Percentiles rank a stretch among this genome's conserved stretches.
Evolutionary conservation across 2,888 invertebrate genomes (phyloP).

Genomic region (Pheosia tremula): DNA sequence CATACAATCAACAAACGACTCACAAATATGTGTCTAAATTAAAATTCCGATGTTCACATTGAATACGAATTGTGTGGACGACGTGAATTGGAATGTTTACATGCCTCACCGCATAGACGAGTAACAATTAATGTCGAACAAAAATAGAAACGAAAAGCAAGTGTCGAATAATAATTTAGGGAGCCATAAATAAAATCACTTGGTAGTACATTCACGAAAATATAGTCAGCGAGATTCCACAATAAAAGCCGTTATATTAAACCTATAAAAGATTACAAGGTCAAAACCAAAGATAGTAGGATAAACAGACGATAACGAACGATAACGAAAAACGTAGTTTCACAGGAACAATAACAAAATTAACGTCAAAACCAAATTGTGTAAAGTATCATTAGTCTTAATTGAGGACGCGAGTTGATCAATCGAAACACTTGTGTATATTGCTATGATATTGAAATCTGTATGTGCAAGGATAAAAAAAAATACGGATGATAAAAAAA

Average conservation of each 20-base stretch:
- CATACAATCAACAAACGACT: conserved; percentile 54
- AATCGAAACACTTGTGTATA: conserved; percentile 24
- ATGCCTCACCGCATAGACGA: conserved; percentile 40
- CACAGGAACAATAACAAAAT: conserved; percentile 44
- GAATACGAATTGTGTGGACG: conserved; percentile 61
- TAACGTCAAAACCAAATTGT: conserved; percentile 36
- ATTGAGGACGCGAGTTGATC: conserved; percentile 37
- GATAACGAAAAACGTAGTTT: conserved; percentile 42
- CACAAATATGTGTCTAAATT: conserved; percentile 47
- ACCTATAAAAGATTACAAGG: conserved; percentile 51
- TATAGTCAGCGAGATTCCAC: conserved; percentile 16
- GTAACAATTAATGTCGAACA: conserved; percentile 43
- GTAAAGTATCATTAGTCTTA: conserved; percentile 40
- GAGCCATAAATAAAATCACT: conserved; percentile 16
- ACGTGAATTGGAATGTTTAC: conserved; percentile 51
- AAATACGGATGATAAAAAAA: not conserved
- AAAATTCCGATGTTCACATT: conserved; percentile 38
- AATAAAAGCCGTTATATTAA: conserved; percentile 22
- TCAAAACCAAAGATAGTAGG: conserved; percentile 53
- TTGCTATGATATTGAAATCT: conserved; percentile 19
- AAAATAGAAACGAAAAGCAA: conserved; percentile 44
- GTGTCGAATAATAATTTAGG: conserved; percentile 33
- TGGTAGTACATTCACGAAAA: conserved; percentile 22
- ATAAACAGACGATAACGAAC: conserved; percentile 56
- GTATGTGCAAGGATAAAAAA: conserved; percentile 20